Percentiles rank a stretch among this genome's conserved stretches.
These are phyloP conservation scores for Notocelia uddmanniana DNA, from an alignment of 2,888 invertebrate species.

Conservation along the genomic window DNA sequence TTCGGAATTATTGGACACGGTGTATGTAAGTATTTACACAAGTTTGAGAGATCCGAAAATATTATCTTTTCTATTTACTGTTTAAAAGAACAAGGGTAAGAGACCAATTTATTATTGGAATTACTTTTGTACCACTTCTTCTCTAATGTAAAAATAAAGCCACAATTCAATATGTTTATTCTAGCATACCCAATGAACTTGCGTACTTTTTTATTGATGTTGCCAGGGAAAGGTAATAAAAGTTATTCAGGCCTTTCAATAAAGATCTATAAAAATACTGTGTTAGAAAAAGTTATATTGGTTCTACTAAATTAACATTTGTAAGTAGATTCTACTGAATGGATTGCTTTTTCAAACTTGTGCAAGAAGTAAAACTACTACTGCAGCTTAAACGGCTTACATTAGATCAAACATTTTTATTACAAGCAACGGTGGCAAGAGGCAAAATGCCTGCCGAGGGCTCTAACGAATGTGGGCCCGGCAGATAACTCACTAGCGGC, in stretches of 20 bases:
- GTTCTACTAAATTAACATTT: not conserved
- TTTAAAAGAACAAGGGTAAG: too few relatives aligned
- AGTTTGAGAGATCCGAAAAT: too few relatives aligned
- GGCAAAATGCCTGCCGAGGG: slow-evolving; percentile 41
- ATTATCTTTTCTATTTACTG: too few relatives aligned
- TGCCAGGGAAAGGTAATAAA: not conserved
- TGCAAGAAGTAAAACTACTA: slow-evolving; percentile 3
- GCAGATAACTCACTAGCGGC: slow-evolving; percentile 53
- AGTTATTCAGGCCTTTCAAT: not conserved
- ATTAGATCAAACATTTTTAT: slow-evolving; percentile 32
- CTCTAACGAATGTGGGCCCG: slow-evolving; percentile 52
- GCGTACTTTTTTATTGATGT: not conserved
- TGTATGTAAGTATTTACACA: too few relatives aligned
- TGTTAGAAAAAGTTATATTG: not conserved
- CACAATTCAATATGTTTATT: not conserved
- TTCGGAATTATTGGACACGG: too few relatives aligned
- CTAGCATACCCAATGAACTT: not conserved
- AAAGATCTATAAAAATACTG: not conserved
- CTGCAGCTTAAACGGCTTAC: not conserved
- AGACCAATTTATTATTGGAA: too few relatives aligned
- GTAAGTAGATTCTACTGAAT: not conserved
- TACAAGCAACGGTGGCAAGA: slow-evolving; percentile 27
- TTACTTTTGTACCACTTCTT: too few relatives aligned
- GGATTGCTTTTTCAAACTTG: not conserved
- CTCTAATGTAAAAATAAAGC: too few relatives aligned